Base-by-base conservation (phyloP, 1,140 invertebrate species). In the Macrocentrus cingulum region DNA sequence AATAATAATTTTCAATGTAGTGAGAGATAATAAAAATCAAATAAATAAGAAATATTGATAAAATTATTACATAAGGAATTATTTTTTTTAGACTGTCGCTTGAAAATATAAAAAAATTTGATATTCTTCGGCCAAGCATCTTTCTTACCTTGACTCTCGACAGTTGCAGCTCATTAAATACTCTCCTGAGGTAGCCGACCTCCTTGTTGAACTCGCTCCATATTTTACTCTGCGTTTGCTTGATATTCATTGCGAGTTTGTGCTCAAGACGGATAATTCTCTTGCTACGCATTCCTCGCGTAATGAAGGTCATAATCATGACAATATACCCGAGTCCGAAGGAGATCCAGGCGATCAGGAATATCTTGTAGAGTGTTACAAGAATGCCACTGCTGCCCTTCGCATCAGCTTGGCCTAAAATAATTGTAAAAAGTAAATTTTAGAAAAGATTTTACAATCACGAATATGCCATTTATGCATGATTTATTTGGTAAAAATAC, bases 241-340 rank as follows among this genome's bases (percentile, higher is more conserved):
- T 89, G 41, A 92, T 78, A 75, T 90, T 88, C 53, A 83, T 76
- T 9, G 86, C 87, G 25, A 92, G 71, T 68, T 89, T 88, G 60
- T 89, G 88, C 69, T 93, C 90, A 37, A 94, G 76, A 63, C 83
- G 81, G 37, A 84, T 81, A 19, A 94, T 83, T 67, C 85, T 84
- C 70, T 92, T 91, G 53, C 89, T 91, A 54, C 85, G 83, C 79
- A 88, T 81, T 8, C 84, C 87, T 60, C 83, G 78, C 0, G 89
- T 88, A 56, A 96, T 92, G 68, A 94, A 94, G 18, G 90, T 91
- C 60, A 95, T 84, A 39, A 96, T 88, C 92, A 95, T 95, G 11
- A 94, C 85, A 41, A 95, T 84, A 74, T 95, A 96, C 0, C 92
- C 93, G 54, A 96, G 80, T 1, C 93, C 93, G 64, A 94, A 91